Evolutionary conservation across 1,140 invertebrate genomes (phyloP).

Genomic region (Temnothorax curvispinosus): DNA sequence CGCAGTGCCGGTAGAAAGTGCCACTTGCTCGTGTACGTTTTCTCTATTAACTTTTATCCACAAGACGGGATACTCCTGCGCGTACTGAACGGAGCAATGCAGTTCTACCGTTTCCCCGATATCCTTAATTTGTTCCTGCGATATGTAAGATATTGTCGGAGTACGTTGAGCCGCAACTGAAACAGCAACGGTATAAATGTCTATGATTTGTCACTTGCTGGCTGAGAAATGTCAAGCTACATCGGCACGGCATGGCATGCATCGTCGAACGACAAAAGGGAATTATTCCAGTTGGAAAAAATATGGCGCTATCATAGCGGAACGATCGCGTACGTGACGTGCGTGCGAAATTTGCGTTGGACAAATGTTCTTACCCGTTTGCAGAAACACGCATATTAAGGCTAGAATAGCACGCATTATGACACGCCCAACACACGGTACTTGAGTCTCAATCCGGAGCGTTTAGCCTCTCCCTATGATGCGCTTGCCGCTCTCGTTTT

Average conservation of each 20-base stretch:
- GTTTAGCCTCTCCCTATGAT: slow-evolving; percentile 29
- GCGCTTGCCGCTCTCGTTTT: neutral
- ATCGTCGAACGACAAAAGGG: neutral
- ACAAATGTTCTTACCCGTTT: slow-evolving; percentile 68
- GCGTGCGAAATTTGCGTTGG: neutral
- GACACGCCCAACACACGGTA: slow-evolving; percentile 71
- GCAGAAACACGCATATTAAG: slow-evolving; percentile 63
- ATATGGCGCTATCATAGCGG: neutral
- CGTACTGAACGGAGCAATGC: slow-evolving; percentile 95
- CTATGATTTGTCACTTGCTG: neutral
- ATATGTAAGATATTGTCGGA: slow-evolving; percentile 96
- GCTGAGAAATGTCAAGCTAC: no score
- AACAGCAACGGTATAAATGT: slow-evolving; percentile 46
- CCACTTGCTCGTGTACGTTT: slow-evolving; percentile 87
- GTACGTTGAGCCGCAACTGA: slow-evolving; percentile 90
- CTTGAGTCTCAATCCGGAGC: slow-evolving; percentile 27
- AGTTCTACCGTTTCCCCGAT: slow-evolving; percentile 95
- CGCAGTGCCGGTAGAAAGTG: slow-evolving; percentile 92
- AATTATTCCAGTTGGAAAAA: neutral
- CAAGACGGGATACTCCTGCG: slow-evolving; percentile 93
- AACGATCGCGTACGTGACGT: neutral
- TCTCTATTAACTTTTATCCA: slow-evolving; percentile 90
- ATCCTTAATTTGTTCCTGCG: slow-evolving; percentile 96
- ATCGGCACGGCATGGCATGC: no score
- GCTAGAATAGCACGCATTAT: slow-evolving; percentile 69